A percentile compares a stretch with the other conserved stretches of the same genome.
These are phyloP conservation scores for Basileuterus tristriatus DNA, from an alignment of 2,797 vertebrate genomes.

Conservation along the genomic window DNA sequence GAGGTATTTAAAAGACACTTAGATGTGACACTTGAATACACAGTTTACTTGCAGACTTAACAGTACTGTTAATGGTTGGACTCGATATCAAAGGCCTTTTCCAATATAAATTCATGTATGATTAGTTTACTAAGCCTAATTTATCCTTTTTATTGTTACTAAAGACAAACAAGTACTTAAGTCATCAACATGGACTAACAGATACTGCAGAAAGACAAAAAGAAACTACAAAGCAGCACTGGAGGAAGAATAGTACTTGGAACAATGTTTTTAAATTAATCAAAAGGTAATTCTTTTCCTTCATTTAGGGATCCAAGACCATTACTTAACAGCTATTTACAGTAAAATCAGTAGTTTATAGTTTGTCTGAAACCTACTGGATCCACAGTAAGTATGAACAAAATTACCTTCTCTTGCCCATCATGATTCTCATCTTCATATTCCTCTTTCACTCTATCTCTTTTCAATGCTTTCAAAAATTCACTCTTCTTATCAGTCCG, in stretches of 20 bases:
- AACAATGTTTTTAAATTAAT: neutral
- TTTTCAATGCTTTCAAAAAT: constrained; percentile 79
- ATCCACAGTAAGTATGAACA: neutral
- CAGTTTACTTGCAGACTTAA: neutral
- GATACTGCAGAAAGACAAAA: neutral
- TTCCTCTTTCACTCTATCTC: constrained; percentile 73
- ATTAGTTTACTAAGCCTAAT: neutral
- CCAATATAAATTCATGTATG: neutral
- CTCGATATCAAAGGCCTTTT: fast-evolving
- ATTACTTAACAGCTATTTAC: neutral
- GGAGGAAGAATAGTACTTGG: neutral
- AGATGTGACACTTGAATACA: neutral
- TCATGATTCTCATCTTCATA: constrained; percentile 64
- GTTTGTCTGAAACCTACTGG: neutral
- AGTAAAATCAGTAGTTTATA: neutral
- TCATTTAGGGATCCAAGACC: neutral
- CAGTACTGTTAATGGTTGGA: neutral
- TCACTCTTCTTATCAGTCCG: constrained; percentile 80
- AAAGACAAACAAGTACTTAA: neutral
- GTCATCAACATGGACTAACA: neutral
- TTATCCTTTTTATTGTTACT: neutral
- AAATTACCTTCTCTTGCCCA: constrained; percentile 73
- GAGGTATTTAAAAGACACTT: neutral
- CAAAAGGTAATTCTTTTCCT: neutral
- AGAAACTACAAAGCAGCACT: neutral